Evolutionary conservation across 2,888 invertebrate genomes (phyloP), one percentile per base, ranked within the genome.

Genomic region (Frankliniella fusca): DNA sequence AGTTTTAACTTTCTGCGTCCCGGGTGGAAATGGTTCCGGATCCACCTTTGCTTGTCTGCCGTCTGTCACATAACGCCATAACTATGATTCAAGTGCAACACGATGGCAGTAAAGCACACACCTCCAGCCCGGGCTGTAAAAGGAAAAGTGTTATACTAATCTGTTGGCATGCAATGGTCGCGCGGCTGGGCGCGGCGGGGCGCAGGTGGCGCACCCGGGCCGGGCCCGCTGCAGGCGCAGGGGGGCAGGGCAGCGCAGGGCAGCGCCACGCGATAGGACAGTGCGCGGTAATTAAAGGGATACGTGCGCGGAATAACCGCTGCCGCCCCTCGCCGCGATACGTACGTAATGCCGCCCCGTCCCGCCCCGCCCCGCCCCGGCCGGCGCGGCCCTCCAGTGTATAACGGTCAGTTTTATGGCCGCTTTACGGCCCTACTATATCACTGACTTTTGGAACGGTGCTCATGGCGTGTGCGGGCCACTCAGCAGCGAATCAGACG

Each of bases 321-420:
- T 38, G 38, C 38, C 2, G 38, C 38, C 3, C 38, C 38, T 3
- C 38, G 38, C 38, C 38, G 38, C 27, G 23, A 27, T 76, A 23
- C 70, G 70, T 76, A 76, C 70, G 70, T 76, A 76, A 76, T 76
- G 27, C 23, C 70, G 70, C 8, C 8, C 38, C 38, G 38, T 2
- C 38, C 38, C 38, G 38, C 3, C 38, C 38, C 38, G 38, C 3
- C 38, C 38, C 38, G 38, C 38, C 38, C 38, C 38, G 38, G 38
- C 11, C 18, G 18, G 18, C 54, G 54, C 54, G 54, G n/a, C n/a
- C 7, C 54, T 70, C 70, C 23, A 70, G 70, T 27, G 70, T 76
- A 76, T 23, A 76, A 76, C 70, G 70, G 70, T 76, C 70, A 76
- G 23, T 76, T 76, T 76, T 76, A 76, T 27, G 70, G 70, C 70